Evolutionary conservation across 2,888 invertebrate species (phyloP).

Genomic region (Agelastica alni): DNA sequence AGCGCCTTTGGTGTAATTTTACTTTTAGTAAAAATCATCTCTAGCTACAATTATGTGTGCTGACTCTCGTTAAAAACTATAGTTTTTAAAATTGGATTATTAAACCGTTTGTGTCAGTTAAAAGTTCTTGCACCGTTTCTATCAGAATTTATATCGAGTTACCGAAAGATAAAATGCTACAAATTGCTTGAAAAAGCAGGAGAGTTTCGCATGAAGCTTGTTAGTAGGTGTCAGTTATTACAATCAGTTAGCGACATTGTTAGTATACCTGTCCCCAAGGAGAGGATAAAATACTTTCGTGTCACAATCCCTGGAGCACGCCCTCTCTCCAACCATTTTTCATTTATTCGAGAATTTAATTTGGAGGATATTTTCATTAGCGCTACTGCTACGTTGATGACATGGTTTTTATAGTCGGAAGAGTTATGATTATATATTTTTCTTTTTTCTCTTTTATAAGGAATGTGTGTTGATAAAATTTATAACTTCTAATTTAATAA

Average conservation of each 20-base stretch:
- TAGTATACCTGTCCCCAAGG: conserved; percentile 18
- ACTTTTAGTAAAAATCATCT: too few relatives aligned
- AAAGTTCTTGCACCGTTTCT: too few relatives aligned
- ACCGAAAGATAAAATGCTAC: too few relatives aligned
- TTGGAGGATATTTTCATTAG: neutral
- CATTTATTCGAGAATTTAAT: conserved; percentile 1
- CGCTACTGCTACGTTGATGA: neutral
- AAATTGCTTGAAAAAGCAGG: conserved; percentile 11
- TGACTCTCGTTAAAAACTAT: too few relatives aligned
- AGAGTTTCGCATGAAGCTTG: conserved; percentile 23
- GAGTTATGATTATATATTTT: neutral
- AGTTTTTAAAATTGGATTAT: too few relatives aligned
- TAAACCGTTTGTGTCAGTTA: too few relatives aligned
- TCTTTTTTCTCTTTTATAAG: too few relatives aligned
- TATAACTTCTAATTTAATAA: too few relatives aligned
- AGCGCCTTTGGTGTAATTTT: too few relatives aligned
- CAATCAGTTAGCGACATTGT: conserved; percentile 28
- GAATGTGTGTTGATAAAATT: too few relatives aligned
- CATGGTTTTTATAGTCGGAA: neutral
- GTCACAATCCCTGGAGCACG: conserved; percentile 8
- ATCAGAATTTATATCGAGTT: too few relatives aligned
- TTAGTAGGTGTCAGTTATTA: conserved; percentile 26
- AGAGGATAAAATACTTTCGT: conserved; percentile 11
- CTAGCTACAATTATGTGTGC: too few relatives aligned
- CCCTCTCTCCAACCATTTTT: neutral